Evolutionary conservation across 2,888 invertebrate genomes (phyloP).

Genomic region (Mythimna lalbum): DNA sequence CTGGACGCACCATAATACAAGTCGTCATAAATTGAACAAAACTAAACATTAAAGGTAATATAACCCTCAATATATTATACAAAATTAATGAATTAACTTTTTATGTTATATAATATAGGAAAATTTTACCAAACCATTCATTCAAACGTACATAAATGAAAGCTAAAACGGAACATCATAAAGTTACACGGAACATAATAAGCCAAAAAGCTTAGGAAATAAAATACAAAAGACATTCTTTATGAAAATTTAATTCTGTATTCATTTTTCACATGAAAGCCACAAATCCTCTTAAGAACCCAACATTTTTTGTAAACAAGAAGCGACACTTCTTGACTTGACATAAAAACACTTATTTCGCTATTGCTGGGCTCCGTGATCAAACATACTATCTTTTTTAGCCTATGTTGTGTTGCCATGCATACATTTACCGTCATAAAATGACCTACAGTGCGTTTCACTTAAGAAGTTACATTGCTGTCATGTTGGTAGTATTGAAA

Average conservation of each 20-base stretch:
- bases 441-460: no score
- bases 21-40: no score
- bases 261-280: background rate
- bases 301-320: background rate
- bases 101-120: no score
- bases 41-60: no score
- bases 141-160: no score
- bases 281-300: background rate
- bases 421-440: conserved; percentile 4
- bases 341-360: conserved; percentile 6
- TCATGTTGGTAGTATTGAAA: no score
- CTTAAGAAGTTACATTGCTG: no score
- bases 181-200: no score
- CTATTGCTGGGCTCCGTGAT: conserved; percentile 32
- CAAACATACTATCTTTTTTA: conserved; percentile 18
- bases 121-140: no score
- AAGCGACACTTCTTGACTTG: conserved; percentile 1
- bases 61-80: no score
- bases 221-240: background rate
- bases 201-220: background rate
- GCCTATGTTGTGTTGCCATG: conserved; percentile 28
- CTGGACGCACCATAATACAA: no score
- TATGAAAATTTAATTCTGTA: background rate
- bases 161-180: background rate
- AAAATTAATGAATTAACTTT: no score